These are phyloP conservation scores for Siderastrea radians DNA, from an alignment of 92 coral and sea anemone species.

Conservation along the genomic window DNA sequence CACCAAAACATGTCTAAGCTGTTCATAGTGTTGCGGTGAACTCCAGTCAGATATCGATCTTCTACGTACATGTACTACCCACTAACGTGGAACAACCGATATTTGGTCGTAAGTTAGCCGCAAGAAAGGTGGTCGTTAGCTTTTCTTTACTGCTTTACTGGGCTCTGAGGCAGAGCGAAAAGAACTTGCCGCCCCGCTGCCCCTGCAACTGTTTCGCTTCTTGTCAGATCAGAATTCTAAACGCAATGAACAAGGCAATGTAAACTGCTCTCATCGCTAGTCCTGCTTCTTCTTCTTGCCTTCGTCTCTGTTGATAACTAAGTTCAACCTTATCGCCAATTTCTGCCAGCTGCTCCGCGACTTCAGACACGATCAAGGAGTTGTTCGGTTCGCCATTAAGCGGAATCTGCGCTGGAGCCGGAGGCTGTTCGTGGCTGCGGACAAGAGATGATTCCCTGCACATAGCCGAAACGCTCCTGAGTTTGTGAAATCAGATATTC, in stretches of 20 bases:
- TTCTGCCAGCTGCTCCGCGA: slow-evolving; percentile 88
- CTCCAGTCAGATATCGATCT: slow-evolving; percentile 10
- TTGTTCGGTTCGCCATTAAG: slow-evolving; percentile 66
- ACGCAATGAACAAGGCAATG: slow-evolving; percentile 82
- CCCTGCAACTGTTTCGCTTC: slow-evolving; percentile 4
- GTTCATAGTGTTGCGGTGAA: background rate
- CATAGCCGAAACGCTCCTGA: slow-evolving; percentile 32
- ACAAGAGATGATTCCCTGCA: slow-evolving; percentile 72
- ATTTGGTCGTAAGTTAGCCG: slow-evolving; percentile 11
- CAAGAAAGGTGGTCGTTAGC: slow-evolving; percentile 47
- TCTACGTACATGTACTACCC: slow-evolving; percentile 26
- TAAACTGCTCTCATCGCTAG: slow-evolving; percentile 76
- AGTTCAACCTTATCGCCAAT: slow-evolving; percentile 88
- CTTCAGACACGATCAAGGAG: slow-evolving; percentile 74
- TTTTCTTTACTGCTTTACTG: slow-evolving; percentile 19
- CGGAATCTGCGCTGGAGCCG: slow-evolving; percentile 27
- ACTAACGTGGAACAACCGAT: background rate
- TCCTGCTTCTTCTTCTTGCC: slow-evolving; percentile 63
- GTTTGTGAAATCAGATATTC: background rate
- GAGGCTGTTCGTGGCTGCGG: slow-evolving; percentile 29
- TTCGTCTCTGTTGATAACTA: slow-evolving; percentile 72
- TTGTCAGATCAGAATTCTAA: slow-evolving; percentile 64
- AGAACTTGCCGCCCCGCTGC: slow-evolving; percentile 11
- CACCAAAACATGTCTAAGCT: slow-evolving; percentile 10
- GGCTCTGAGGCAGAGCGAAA: background rate